Evolutionary conservation across 2,113 vertebrate species (phyloP).

Genomic region (Oxyruncus cristatus): DNA sequence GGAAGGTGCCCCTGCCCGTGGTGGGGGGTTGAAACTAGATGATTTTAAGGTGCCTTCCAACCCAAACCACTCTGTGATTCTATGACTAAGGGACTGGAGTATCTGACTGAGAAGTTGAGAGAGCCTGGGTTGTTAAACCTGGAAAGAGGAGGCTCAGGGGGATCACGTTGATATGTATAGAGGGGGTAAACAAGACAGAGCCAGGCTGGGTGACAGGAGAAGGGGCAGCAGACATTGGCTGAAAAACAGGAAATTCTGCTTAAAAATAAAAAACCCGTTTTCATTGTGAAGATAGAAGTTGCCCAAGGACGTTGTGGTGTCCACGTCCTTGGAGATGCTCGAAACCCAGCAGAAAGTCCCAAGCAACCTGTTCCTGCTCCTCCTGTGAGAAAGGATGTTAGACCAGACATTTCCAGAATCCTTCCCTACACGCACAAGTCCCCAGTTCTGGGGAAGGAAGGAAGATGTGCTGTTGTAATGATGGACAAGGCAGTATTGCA

Average conservation of each 20-base stretch:
- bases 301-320: no score
- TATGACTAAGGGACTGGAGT: background rate
- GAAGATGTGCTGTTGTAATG: background rate
- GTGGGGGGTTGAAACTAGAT: background rate
- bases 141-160: background rate
- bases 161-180: no score
- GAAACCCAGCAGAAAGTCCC: background rate
- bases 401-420: rapidly evolving
- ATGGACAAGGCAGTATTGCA: background rate
- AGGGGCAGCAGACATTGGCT: background rate
- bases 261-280: background rate
- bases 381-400: background rate
- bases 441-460: rapidly evolving
- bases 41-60: background rate
- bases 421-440: no score
- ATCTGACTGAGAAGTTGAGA: background rate
- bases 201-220: background rate
- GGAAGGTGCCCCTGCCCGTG: background rate
- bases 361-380: background rate
- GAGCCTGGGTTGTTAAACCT: background rate
- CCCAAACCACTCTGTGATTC: background rate
- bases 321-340: no score
- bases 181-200: background rate
- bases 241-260: background rate
- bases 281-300: background rate